A percentile compares a stretch with the other conserved stretches of the same genome.
phyloP scores from a whole-genome alignment of 2,888 invertebrate genomes.

The Apamea crenata region DNA sequence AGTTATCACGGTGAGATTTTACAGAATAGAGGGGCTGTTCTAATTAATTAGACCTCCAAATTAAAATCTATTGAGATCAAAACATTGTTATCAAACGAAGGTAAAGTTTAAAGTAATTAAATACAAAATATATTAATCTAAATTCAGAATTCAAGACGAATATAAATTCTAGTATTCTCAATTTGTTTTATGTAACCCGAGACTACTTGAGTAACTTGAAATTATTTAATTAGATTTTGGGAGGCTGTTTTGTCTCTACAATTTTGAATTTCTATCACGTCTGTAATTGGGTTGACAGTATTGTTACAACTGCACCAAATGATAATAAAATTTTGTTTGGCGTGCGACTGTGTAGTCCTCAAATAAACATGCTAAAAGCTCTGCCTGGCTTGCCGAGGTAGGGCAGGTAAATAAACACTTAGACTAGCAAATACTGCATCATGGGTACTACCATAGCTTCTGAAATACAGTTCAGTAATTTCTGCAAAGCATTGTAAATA shows the following conservation, averaged over 20 bases:
- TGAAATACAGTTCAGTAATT: neutral
- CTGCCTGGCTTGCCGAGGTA: neutral
- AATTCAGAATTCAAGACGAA: slow-evolving; percentile 31
- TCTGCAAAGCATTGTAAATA: neutral
- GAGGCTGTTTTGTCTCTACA: neutral
- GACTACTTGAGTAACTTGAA: slow-evolving; percentile 16
- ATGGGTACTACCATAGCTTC: too few species aligned
- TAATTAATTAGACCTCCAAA: neutral
- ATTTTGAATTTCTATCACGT: slow-evolving; percentile 10
- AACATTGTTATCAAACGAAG: slow-evolving; percentile 8
- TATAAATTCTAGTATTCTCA: slow-evolving; percentile 11
- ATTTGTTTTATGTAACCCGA: slow-evolving; percentile 26
- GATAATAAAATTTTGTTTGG: neutral
- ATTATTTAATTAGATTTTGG: slow-evolving; percentile 14
- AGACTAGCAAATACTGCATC: neutral
- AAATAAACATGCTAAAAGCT: neutral
- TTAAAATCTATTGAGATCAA: neutral
- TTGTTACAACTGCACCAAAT: neutral
- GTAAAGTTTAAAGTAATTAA: slow-evolving; percentile 28
- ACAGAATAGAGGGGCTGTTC: too few species aligned
- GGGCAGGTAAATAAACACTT: neutral
- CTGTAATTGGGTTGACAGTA: slow-evolving; percentile 1
- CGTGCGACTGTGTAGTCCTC: neutral
- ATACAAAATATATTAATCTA: slow-evolving; percentile 6
- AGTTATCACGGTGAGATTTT: too few species aligned